A percentile compares a stretch with the other conserved stretches of the same genome.
phyloP scores from a whole-genome alignment of 2,888 invertebrate genomes.

The Ectropis crepuscularia region DNA sequence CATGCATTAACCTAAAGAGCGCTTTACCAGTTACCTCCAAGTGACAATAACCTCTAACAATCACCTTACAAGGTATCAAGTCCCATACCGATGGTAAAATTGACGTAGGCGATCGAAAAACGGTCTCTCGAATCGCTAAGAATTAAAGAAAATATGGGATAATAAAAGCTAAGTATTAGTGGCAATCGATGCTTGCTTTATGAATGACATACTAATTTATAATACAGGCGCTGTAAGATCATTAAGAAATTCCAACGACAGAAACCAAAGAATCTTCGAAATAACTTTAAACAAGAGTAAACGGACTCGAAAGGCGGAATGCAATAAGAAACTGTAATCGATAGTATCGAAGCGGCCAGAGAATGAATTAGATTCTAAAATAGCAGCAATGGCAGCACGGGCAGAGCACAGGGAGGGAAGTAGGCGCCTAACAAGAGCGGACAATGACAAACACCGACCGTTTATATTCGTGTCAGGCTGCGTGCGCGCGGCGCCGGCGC shows the following conservation, averaged over 20 bases:
- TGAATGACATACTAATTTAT: slow-evolving; percentile 37
- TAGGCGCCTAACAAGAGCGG: slow-evolving; percentile 53
- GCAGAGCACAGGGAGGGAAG: slow-evolving; percentile 36
- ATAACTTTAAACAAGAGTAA: slow-evolving; percentile 12
- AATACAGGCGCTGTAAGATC: slow-evolving; percentile 20
- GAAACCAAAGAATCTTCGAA: slow-evolving; percentile 28
- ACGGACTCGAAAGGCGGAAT: background rate
- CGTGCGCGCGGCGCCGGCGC: slow-evolving; percentile 75
- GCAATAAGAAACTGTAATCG: slow-evolving; percentile 6
- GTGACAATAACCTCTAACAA: slow-evolving; percentile 39
- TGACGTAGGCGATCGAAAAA: slow-evolving; percentile 42
- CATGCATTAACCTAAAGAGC: slow-evolving; percentile 42
- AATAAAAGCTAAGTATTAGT: slow-evolving; percentile 39
- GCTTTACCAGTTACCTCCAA: slow-evolving; percentile 26
- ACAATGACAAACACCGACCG: slow-evolving; percentile 64
- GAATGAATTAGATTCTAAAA: slow-evolving; percentile 33
- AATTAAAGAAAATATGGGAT: slow-evolving; percentile 42
- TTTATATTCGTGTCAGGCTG: slow-evolving; percentile 62
- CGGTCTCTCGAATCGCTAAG: slow-evolving; percentile 38
- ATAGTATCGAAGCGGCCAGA: slow-evolving; percentile 6
- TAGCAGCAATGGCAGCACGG: slow-evolving; percentile 32
- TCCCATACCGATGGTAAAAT: slow-evolving; percentile 24
- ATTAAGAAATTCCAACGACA: slow-evolving; percentile 29
- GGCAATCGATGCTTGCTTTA: slow-evolving; percentile 38
- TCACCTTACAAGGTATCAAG: slow-evolving; percentile 35